Conservation (phyloP, 2,113 vertebrate genomes). For the Pluvialis apricaria region DNA sequence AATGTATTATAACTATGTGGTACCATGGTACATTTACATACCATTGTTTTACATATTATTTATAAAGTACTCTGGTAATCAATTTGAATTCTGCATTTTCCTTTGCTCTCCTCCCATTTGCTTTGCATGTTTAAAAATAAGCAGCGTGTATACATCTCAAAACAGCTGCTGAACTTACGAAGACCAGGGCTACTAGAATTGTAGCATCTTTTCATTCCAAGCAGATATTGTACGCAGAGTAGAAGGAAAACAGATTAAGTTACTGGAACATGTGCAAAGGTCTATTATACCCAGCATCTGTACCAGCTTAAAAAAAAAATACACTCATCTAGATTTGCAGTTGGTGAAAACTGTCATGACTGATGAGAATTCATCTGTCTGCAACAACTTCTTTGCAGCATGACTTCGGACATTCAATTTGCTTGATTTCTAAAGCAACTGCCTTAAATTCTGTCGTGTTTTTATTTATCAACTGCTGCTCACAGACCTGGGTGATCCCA, state of each 20-base stretch:
- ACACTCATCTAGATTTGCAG: background rate
- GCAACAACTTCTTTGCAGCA: background rate
- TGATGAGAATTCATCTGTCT: background rate
- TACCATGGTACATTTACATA: background rate
- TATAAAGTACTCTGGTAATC: background rate
- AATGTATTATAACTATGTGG: background rate
- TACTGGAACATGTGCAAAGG: background rate
- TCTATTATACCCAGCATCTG: background rate
- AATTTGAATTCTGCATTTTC: conserved; percentile 24
- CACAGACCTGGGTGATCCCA: background rate
- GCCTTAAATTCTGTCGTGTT: background rate
- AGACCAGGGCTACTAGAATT: background rate
- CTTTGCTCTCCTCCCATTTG: background rate
- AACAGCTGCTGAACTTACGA: conserved; percentile 3
- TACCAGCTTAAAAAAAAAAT: background rate
- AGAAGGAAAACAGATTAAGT: background rate
- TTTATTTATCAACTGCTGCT: background rate
- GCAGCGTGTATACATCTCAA: background rate
- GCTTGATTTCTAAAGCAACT: background rate
- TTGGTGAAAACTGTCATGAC: background rate
- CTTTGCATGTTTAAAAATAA: conserved; percentile 47
- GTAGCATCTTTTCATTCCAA: conserved; percentile 2
- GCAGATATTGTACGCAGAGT: background rate
- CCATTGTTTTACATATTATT: conserved; percentile 5
- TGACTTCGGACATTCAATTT: background rate